These are phyloP conservation scores for Athalia circularis DNA, from an alignment of 2,888 invertebrate genomes.

Conservation along the genomic window DNA sequence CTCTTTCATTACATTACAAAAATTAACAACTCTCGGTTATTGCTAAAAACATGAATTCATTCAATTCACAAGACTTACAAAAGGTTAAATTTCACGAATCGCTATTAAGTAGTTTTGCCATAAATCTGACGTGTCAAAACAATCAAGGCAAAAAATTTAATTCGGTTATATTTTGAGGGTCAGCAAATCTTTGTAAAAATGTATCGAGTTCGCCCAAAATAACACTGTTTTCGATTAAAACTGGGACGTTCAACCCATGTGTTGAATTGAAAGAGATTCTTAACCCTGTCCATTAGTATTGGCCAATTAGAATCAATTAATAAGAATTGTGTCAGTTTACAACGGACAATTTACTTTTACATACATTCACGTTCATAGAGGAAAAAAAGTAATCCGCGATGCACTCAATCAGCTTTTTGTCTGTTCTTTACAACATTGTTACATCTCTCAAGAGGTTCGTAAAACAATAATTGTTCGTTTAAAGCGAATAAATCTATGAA, in stretches of 20 bases:
- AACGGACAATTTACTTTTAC: too few species aligned
- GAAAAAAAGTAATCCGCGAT: neutral
- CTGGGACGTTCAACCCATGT: slow-evolving; percentile 23
- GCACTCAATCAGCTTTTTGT: neutral
- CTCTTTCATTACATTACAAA: neutral
- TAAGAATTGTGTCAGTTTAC: too few species aligned
- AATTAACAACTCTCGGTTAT: neutral
- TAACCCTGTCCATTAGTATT: slow-evolving; percentile 29
- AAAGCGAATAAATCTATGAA: too few species aligned
- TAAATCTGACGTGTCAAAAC: neutral
- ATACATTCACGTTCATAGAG: too few species aligned
- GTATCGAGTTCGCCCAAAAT: slow-evolving; percentile 9
- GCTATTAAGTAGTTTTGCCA: neutral
- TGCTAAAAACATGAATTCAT: neutral
- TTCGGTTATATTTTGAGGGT: neutral
- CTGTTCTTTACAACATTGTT: neutral
- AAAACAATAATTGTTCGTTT: neutral
- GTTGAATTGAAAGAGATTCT: slow-evolving; percentile 42
- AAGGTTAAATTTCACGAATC: neutral
- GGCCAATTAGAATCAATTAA: slow-evolving; percentile 18
- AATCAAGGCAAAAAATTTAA: neutral
- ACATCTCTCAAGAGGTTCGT: neutral
- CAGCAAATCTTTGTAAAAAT: neutral
- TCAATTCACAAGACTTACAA: neutral
- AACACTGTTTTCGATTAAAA: slow-evolving; percentile 15